Base-by-base conservation (phyloP, 1,140 invertebrate species). In the Camponotus pennsylvanicus region DNA sequence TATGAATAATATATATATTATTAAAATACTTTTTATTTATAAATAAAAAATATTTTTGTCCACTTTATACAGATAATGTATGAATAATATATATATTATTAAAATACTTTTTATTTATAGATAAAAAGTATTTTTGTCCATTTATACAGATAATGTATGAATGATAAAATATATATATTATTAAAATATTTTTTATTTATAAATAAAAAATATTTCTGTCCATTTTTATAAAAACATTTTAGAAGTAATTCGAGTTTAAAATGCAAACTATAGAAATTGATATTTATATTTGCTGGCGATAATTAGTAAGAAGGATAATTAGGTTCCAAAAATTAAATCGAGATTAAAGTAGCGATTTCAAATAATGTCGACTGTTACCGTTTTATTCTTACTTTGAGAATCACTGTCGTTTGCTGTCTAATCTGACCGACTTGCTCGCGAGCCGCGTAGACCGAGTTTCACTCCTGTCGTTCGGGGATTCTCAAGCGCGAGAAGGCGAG, bases 341-440 rank as follows among this genome's bases (percentile, higher is more conserved):
- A 52, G 4, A 59, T 59, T 5, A n/a, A 8, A 76, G 8, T 11
- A 59, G 37, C 15, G 7, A 2, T n/a, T 59, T 40, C 8, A 8
- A 57, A 52, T 42, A 45, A 42, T 7, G 27, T 34, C 40, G 2
- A 42, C 11, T 61, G 27, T 34, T 13, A 18, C 18, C 9, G 18
- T 45, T 59, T 52, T 61, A 55, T 0, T 2, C 49, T 77, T 49
- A 45, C 73, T 70, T 86, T 82, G 85, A 82, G 85, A 82, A 70
- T 80, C 85, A 70, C 85, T 80, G 76, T 79, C 55, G 37, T 59
- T 52, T 61, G 73, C 71, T 88, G 82, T 88, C 80, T 88, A 86
- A 88, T 85, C 77, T 84, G 86, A 88, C 86, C 86, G 80, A 88
- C 86, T 88, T 88, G 84, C 52, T 83, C 79, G 59, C 75, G 42